Evolutionary conservation across 2,888 invertebrate species (phyloP).

Genomic region (Pammene fasciana): DNA sequence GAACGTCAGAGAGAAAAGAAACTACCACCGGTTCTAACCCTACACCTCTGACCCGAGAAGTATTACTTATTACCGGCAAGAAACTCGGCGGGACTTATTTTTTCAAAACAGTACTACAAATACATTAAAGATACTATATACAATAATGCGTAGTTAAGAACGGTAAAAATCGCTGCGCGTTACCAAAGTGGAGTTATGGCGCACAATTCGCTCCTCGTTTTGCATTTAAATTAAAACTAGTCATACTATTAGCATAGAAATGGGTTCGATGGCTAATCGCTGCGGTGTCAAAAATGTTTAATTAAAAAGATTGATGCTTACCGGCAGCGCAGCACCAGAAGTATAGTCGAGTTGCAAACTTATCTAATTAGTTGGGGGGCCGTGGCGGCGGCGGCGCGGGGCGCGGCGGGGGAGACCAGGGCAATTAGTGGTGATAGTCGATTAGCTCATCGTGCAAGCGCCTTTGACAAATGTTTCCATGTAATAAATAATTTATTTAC

Average conservation of each 20-base stretch:
- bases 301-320: slow-evolving; percentile 84
- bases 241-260: slow-evolving; percentile 72
- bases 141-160: too few species aligned
- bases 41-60: too few species aligned
- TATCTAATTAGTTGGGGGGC: slow-evolving; percentile 78
- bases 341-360: slow-evolving; percentile 83
- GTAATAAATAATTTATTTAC: slow-evolving; percentile 70
- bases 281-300: slow-evolving; percentile 82
- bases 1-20: too few species aligned
- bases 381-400: slow-evolving; percentile 55
- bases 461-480: slow-evolving; percentile 80
- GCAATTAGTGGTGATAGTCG: slow-evolving; percentile 84
- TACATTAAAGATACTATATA: too few species aligned
- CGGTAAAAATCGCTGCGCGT: slow-evolving; percentile 34
- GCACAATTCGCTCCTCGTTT: slow-evolving; percentile 52
- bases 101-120: too few species aligned
- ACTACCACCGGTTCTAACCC: too few species aligned
- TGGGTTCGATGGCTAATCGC: slow-evolving; percentile 78
- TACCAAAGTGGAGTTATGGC: slow-evolving; percentile 44
- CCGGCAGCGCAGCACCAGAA: slow-evolving; percentile 77
- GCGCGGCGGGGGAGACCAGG: slow-evolving; percentile 53
- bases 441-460: slow-evolving; percentile 82
- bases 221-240: slow-evolving; percentile 67
- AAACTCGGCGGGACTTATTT: too few species aligned
- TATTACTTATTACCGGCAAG: too few species aligned